These are phyloP conservation scores for Trachymyrmex septentrionalis DNA, from an alignment of 1,140 invertebrate genomes.

Conservation along the genomic window DNA sequence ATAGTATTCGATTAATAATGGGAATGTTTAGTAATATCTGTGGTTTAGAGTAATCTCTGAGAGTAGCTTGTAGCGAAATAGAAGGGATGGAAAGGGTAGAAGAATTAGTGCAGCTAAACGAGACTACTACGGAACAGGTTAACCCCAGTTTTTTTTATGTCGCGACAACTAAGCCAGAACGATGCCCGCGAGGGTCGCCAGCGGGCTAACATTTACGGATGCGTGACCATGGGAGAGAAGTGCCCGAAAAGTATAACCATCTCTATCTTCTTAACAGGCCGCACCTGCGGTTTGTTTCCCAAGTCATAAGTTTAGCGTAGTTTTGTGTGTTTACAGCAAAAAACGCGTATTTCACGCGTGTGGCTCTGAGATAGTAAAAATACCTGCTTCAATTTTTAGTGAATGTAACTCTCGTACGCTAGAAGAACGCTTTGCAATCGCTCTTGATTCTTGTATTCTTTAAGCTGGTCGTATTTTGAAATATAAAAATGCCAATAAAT, in stretches of 20 bases:
- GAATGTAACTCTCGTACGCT: slow-evolving; percentile 38
- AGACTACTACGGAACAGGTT: slow-evolving; percentile 32
- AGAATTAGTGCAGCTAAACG: slow-evolving; percentile 52
- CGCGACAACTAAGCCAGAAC: slow-evolving; percentile 37
- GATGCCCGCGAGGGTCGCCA: slow-evolving; percentile 38
- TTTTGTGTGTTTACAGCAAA: slow-evolving; percentile 50
- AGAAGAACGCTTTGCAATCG: background rate
- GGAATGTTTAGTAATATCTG: background rate
- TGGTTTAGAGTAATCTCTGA: too few relatives aligned
- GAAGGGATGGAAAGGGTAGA: slow-evolving; percentile 26
- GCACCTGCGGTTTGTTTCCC: slow-evolving; percentile 44
- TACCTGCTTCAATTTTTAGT: slow-evolving; percentile 51
- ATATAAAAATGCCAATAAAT: background rate
- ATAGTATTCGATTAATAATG: background rate
- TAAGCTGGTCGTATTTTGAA: background rate
- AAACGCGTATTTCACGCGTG: slow-evolving; percentile 25
- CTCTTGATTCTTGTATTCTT: background rate
- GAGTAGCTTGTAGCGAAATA: background rate
- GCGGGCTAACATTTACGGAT: slow-evolving; percentile 43
- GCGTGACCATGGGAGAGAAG: slow-evolving; percentile 33
- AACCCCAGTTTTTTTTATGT: slow-evolving; percentile 32
- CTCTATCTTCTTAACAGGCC: slow-evolving; percentile 41
- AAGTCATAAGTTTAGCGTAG: slow-evolving; percentile 53
- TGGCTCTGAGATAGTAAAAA: slow-evolving; percentile 48
- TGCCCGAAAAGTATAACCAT: slow-evolving; percentile 26